Base-by-base conservation (phyloP, 2,888 invertebrate species). In the Parascotia fuliginaria region DNA sequence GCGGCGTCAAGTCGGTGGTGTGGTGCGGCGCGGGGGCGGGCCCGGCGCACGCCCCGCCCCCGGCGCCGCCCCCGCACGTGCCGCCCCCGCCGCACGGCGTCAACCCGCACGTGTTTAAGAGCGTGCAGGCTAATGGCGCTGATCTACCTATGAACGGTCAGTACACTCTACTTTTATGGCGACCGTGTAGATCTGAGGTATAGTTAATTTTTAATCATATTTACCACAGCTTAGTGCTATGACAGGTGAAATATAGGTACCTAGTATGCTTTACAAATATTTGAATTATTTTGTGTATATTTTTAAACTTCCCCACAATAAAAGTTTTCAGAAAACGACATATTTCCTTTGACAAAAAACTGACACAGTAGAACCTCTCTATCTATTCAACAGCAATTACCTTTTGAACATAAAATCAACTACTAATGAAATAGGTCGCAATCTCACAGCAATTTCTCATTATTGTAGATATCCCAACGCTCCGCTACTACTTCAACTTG, bases 401-500 rank as follows among this genome's bases (percentile, higher is more conserved):
- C 5, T 19, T 19, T 19, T 3, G 2, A 5, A 5, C 3, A 3
- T 19, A 19, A 19, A 19, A 19, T 19, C 3, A 19, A 19, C 3
- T 3, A 19, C 3, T 24, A 19, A 19, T 5, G 19, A 24, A 4
- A 7, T 7, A 3, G 24, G 7, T 7, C 7, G 7, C 24, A 4
- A 3, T 24, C 7, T 24, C 3, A 24, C 7, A 24, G 7, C 7
- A 16, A 14, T 0, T 9, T n/a, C 2, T 46, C 6, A 11, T 15
- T 49, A 2, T 24, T n/a, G 9, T 72, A 87, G 95, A 95, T 73
- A 85, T 94, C 38, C 81, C 92, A 9, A 94, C 95, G 4, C 81
- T 95, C 53, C 93, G 95, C 50, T 95, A 93, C 75, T 95, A 94
- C 82, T 95, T 93, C 85, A 95, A 95, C 79, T 82, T 95, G 70